Evolutionary conservation across 2,888 invertebrate genomes (phyloP).

Genomic region (Andrena haemorrhoa): DNA sequence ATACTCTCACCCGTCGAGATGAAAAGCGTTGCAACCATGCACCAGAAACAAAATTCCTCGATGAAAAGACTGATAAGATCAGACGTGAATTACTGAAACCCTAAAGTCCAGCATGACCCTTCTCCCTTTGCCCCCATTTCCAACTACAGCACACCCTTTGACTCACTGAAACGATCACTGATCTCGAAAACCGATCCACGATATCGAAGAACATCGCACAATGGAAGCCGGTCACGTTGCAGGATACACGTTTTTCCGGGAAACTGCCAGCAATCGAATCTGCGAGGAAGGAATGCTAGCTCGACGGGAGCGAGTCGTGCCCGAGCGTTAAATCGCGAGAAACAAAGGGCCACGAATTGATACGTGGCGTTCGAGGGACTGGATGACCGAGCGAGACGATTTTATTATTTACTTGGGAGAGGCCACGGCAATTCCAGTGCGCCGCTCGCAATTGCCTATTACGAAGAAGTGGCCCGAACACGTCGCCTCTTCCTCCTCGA

Average conservation of each 20-base stretch:
- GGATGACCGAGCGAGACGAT: slow-evolving; percentile 47
- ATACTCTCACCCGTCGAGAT: too few species aligned
- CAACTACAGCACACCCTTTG: not conserved
- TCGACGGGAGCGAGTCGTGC: not conserved
- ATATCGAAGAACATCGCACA: not conserved
- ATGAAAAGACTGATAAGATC: not conserved
- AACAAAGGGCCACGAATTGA: slow-evolving; percentile 17
- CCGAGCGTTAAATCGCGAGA: not conserved
- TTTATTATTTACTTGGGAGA: slow-evolving; percentile 78
- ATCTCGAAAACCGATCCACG: not conserved
- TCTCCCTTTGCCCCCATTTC: not conserved
- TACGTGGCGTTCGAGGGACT: slow-evolving; percentile 27
- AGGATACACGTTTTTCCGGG: too few species aligned
- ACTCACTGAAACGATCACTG: not conserved
- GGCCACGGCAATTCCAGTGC: slow-evolving; percentile 66
- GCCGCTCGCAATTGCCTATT: slow-evolving; percentile 76
- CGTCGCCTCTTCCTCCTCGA: slow-evolving; percentile 72
- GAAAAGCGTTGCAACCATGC: not conserved
- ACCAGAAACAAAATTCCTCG: not conserved
- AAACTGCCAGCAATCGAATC: too few species aligned
- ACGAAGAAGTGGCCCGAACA: slow-evolving; percentile 70
- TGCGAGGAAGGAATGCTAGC: too few species aligned
- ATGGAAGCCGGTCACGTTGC: too few species aligned
- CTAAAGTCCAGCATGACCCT: not conserved
- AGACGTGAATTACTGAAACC: not conserved